A percentile compares a stretch with the other conserved stretches of the same genome.
These are phyloP conservation scores for Oenanthe oenanthe DNA, from an alignment of 2,113 vertebrate genomes.

Conservation along the genomic window DNA sequence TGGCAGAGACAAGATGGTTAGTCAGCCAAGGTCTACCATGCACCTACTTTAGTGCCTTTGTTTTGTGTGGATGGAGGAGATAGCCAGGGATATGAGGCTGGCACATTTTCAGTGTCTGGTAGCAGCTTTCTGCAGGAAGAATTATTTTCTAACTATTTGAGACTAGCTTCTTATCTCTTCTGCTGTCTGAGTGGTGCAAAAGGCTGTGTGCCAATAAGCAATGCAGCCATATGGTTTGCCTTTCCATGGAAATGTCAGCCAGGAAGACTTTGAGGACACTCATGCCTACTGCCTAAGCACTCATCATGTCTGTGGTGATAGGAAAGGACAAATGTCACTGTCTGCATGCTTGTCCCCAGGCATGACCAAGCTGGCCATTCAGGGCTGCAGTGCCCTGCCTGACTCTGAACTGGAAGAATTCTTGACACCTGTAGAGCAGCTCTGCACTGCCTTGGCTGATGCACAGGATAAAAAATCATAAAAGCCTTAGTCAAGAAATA, in stretches of 20 bases:
- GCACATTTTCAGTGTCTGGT: neutral
- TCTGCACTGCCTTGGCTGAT: neutral
- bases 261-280: neutral
- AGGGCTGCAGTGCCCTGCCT: neutral
- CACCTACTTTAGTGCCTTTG: neutral
- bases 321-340: neutral
- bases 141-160: neutral
- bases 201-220: neutral
- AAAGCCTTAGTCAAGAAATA: neutral
- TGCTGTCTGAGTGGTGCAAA: neutral
- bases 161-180: neutral
- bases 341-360: neutral
- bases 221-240: neutral
- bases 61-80: neutral
- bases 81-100: neutral
- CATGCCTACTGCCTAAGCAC: neutral
- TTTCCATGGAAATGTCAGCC: slow-evolving; percentile 18
- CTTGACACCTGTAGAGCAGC: neutral
- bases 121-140: neutral
- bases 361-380: neutral
- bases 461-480: neutral
- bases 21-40: neutral
- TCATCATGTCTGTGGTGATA: neutral
- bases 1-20: neutral
- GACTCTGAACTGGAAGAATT: neutral